Percentiles rank a stretch among this genome's conserved stretches.
Conservation (phyloP, 1,140 invertebrate species). For the Caenorhabditis elegans region DNA sequence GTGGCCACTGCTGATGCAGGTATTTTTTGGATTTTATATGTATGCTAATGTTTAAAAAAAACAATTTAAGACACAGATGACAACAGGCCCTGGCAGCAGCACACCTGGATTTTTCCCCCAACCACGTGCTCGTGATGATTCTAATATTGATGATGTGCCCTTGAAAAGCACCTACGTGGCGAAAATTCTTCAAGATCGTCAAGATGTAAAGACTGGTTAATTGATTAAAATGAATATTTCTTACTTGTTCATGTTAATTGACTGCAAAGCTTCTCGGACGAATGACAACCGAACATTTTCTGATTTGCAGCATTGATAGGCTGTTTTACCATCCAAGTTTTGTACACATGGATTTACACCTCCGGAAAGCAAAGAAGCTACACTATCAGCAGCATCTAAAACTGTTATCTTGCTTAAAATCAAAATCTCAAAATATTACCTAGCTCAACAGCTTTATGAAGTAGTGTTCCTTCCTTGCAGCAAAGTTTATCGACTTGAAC, state of each 20-base stretch:
- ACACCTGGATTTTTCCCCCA: slow-evolving; percentile 19
- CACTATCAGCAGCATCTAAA: slow-evolving; percentile 46
- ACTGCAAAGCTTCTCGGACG: slow-evolving; percentile 41
- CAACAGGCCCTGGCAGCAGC: background rate
- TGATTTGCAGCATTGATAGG: slow-evolving; percentile 37
- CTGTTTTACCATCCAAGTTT: slow-evolving; percentile 44
- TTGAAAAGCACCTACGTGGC: background rate
- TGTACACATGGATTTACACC: slow-evolving; percentile 48
- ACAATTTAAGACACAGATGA: background rate
- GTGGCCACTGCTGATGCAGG: background rate
- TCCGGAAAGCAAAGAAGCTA: slow-evolving; percentile 41
- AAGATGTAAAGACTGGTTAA: background rate
- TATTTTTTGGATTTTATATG: background rate
- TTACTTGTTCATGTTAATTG: slow-evolving; percentile 45
- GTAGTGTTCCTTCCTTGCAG: slow-evolving; percentile 38
- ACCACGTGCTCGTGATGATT: background rate
- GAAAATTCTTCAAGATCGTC: background rate
- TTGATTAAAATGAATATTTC: background rate
- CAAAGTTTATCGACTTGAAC: slow-evolving; percentile 26
- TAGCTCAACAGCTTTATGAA: slow-evolving; percentile 49
- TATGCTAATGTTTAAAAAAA: background rate
- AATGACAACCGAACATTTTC: slow-evolving; percentile 33
- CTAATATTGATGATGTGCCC: background rate
- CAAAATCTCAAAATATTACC: background rate
- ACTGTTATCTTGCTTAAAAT: background rate